These are phyloP conservation scores for Orthochromis malagaraziensis DNA, from an alignment of 2,113 vertebrate genomes.

Conservation along the genomic window DNA sequence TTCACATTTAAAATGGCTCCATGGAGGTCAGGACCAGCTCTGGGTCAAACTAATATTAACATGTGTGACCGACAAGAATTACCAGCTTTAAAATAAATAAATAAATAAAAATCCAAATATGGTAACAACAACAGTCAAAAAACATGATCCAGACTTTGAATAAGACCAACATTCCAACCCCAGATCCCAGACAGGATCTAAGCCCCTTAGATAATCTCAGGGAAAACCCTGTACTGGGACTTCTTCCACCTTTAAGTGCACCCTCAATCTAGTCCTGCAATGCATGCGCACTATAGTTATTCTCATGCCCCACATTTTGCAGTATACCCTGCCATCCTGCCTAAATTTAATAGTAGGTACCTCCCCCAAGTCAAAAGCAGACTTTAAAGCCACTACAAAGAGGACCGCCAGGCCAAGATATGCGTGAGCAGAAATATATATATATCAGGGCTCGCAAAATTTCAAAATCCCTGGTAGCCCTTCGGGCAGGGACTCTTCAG, in stretches of 20 bases:
- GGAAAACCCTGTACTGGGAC: background rate
- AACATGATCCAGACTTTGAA: background rate
- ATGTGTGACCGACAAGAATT: background rate
- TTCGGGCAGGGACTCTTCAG: too few species aligned
- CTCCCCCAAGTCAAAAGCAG: background rate
- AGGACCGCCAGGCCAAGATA: background rate
- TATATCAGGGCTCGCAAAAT: too few species aligned
- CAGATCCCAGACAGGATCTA: background rate
- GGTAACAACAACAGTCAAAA: background rate
- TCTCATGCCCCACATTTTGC: background rate
- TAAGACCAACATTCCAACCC: background rate
- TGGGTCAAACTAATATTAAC: background rate
- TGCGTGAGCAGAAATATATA: background rate
- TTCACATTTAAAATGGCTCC: background rate
- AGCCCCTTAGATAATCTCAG: background rate
- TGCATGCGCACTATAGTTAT: background rate
- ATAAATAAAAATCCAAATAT: background rate
- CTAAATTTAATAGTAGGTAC: background rate
- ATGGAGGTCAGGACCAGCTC: background rate
- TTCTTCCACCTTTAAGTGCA: background rate
- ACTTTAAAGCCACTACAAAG: background rate
- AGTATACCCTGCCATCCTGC: background rate
- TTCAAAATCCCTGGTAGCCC: too few species aligned
- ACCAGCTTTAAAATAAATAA: background rate
- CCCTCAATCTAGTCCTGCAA: background rate